Percentiles rank a stretch among this genome's conserved stretches.
phyloP scores from a whole-genome alignment of 2,797 vertebrate species.

The Pseudochromis fuscus region DNA sequence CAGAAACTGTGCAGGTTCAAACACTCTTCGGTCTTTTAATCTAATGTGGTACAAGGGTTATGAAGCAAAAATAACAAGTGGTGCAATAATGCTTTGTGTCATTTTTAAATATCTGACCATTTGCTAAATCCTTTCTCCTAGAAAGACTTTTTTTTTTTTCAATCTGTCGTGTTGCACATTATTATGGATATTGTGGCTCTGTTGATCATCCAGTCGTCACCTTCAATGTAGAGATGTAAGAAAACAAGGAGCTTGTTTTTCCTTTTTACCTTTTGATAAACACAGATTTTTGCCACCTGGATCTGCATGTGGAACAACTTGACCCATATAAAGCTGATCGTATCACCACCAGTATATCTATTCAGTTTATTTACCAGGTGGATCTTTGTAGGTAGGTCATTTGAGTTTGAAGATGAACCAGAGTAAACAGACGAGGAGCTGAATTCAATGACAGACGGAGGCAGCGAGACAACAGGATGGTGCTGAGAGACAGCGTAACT shows the following conservation, averaged over 20 bases:
- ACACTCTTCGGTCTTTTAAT: conserved; percentile 15
- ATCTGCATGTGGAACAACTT: no score
- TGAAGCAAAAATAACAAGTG: conserved; percentile 19
- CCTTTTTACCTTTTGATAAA: no score
- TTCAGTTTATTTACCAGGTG: no score
- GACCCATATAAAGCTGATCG: no score
- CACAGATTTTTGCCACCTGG: no score
- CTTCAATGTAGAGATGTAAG: background rate
- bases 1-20: conserved; percentile 20
- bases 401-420: no score
- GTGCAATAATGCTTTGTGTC: conserved; percentile 17
- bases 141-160: background rate
- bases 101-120: conserved; percentile 15
- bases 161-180: background rate
- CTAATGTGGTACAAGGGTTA: conserved; percentile 44
- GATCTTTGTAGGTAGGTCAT: no score
- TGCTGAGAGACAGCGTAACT: no score
- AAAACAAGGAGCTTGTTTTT: background rate
- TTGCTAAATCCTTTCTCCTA: conserved; percentile 13
- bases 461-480: no score
- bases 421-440: no score
- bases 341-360: no score
- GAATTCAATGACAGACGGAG: no score
- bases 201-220: background rate
- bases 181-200: background rate